A percentile compares a stretch with the other conserved stretches of the same genome.
These are phyloP conservation scores for Reinhardtius hippoglossoides DNA, from an alignment of 2,113 vertebrate genomes.

Conservation along the genomic window DNA sequence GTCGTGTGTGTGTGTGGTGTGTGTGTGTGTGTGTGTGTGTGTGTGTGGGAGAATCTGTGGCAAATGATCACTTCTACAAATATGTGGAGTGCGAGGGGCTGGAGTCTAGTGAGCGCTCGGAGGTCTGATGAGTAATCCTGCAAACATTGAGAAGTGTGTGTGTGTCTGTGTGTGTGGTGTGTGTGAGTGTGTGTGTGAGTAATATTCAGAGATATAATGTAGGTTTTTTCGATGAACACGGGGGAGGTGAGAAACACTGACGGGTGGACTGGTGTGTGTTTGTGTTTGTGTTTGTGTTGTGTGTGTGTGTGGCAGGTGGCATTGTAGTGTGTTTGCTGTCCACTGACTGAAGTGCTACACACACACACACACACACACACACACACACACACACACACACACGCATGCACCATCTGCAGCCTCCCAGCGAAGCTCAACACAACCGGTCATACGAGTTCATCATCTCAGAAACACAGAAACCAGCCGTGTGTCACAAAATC, in stretches of 20 bases:
- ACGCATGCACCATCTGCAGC: constrained; percentile 66
- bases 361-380: constrained; percentile 2
- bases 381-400: constrained; percentile 7
- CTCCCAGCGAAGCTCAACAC: constrained; percentile 51
- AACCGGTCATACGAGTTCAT: constrained; percentile 48
- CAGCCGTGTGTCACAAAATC: constrained; percentile 33
- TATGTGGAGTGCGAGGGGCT: constrained; percentile 6
- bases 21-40: constrained; percentile 8
- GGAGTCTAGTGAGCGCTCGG: not conserved
- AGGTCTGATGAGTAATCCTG: constrained; percentile 6
- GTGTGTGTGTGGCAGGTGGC: constrained; percentile 58
- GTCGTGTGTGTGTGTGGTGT: constrained; percentile 3
- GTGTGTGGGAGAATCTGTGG: constrained; percentile 7
- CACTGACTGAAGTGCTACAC: not conserved
- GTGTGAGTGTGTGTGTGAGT: constrained; percentile 1
- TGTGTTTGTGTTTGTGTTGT: not conserved
- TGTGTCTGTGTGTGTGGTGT: not conserved
- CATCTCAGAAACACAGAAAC: constrained; percentile 38
- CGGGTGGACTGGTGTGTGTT: constrained; percentile 10
- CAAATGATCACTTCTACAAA: not conserved
- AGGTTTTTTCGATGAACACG: constrained; percentile 37
- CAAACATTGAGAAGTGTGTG: not conserved
- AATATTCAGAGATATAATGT: constrained; percentile 34
- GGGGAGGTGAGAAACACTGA: constrained; percentile 63
- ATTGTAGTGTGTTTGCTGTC: constrained; percentile 30